Conservation (phyloP, 2,888 invertebrate genomes). For the Camptogramma bilineatum region DNA sequence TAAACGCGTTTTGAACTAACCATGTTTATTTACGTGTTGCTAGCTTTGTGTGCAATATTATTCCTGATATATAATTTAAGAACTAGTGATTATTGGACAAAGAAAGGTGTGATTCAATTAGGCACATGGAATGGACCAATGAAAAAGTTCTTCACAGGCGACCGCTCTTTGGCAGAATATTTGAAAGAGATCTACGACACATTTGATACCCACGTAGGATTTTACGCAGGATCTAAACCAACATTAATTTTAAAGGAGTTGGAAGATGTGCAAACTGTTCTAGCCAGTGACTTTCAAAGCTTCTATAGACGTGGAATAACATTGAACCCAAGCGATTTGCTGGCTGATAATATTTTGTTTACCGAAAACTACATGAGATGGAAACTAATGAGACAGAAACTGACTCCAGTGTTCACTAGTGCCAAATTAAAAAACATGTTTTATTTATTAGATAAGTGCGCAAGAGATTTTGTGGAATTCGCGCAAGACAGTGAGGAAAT, state of each 20-base stretch:
- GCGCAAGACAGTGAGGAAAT: constrained; percentile 51
- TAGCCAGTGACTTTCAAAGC: constrained; percentile 62
- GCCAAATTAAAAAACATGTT: constrained; percentile 73
- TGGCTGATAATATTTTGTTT: constrained; percentile 65
- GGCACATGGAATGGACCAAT: constrained; percentile 41
- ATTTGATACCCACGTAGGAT: constrained; percentile 56
- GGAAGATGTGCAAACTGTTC: constrained; percentile 63
- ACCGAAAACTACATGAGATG: constrained; percentile 64
- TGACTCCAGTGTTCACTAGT: constrained; percentile 70
- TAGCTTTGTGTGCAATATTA: constrained; percentile 46
- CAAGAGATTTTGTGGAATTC: constrained; percentile 60
- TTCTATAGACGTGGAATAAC: constrained; percentile 63
- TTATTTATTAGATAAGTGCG: constrained; percentile 63
- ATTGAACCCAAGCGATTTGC: constrained; percentile 57
- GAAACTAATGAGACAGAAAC: constrained; percentile 69
- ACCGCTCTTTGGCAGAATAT: constrained; percentile 60
- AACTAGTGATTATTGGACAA: constrained; percentile 63
- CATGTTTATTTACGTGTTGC: constrained; percentile 40
- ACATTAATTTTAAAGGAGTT: constrained; percentile 59
- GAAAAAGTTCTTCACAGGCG: constrained; percentile 56
- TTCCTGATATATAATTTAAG: constrained; percentile 37
- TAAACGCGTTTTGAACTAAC: background rate
- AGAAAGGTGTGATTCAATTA: constrained; percentile 57
- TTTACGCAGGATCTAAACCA: constrained; percentile 54
- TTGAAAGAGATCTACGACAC: constrained; percentile 61